Base-by-base conservation (phyloP, 2,797 vertebrate genomes). In the Gymnoscopelus braueri region DNA sequence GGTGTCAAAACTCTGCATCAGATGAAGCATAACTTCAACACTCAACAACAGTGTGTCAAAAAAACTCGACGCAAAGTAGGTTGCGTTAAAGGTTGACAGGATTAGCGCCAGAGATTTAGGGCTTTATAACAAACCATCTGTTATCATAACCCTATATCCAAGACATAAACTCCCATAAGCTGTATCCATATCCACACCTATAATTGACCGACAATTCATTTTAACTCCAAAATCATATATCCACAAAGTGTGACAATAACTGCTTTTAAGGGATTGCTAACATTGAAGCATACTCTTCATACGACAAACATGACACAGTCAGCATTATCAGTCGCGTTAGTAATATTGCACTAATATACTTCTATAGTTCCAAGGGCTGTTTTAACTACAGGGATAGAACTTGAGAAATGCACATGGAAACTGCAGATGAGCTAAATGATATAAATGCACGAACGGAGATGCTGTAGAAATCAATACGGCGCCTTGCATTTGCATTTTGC, bases 381-480 rank as follows among this genome's bases (percentile, higher is more conserved):
- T 70, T 72, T 53, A 85, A 62, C 47, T 73, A 74, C 60, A 72
- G 61, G 74, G 66, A 49, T 67, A 4, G 67, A 52, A 26, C 50
- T 53, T 74, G 73, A 19, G 56, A 80, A 69, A 78, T 65, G 74
- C 72, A 78, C 63, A 81, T 74, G 61, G 67, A 79, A 71, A 72
- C 62, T 58, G 60, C 35, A 71, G 61, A 73, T 65, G 72, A 84
- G 81, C 77, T 47, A 47, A 84, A 78, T 65, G 69, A 74, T 81
- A 77, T 72, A 80, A 79, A 70, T 55, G 71, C 73, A 72, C 74
- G 79, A 81, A 66, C 54, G 23, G 35, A 56, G 72, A 81, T 77
- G 77, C 63, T 84, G 81, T 44, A 77, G 65, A 91, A 92, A 93
- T 90, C 88, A 85, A 91, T 89, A 90, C 60, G n/a, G 65, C 73